Conservation (phyloP, 2,888 invertebrate genomes). For the Onthophagus sagittarius region DNA sequence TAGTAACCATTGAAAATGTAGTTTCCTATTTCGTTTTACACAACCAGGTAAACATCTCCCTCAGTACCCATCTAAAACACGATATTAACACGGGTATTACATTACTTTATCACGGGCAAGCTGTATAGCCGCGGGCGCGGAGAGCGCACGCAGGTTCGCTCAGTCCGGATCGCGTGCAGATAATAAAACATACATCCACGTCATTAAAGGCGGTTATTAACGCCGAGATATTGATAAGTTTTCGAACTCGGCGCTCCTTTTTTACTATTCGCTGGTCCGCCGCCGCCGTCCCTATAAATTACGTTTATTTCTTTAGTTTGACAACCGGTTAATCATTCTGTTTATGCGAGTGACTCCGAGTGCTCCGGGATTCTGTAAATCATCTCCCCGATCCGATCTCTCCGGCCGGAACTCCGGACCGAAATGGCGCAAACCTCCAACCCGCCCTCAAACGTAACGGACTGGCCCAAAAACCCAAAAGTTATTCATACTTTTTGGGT, state of each 20-base stretch:
- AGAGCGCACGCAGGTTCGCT: neutral
- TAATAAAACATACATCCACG: constrained; percentile 46
- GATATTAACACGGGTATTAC: neutral
- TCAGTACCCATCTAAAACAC: neutral
- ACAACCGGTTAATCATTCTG: constrained; percentile 49
- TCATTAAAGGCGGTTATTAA: constrained; percentile 50
- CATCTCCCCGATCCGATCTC: constrained; percentile 42
- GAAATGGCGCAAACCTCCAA: constrained; percentile 7
- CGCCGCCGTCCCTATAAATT: constrained; percentile 46
- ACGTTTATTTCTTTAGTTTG: constrained; percentile 50
- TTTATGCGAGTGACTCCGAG: constrained; percentile 47
- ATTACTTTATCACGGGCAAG: neutral
- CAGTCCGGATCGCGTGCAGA: constrained; percentile 32
- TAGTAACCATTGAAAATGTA: neutral
- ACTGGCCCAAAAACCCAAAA: constrained; percentile 1
- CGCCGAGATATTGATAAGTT: constrained; percentile 50
- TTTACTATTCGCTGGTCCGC: constrained; percentile 35
- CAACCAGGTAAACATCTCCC: neutral
- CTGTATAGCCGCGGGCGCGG: neutral
- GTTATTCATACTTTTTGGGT: neutral
- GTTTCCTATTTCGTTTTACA: neutral
- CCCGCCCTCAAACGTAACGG: constrained; percentile 1
- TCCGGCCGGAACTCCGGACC: constrained; percentile 36
- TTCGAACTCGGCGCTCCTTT: constrained; percentile 37
- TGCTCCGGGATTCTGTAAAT: constrained; percentile 45